Evolutionary conservation across 2,888 invertebrate genomes (phyloP), one percentile per base, ranked within the genome.

Genomic region (Troides aeacus): DNA sequence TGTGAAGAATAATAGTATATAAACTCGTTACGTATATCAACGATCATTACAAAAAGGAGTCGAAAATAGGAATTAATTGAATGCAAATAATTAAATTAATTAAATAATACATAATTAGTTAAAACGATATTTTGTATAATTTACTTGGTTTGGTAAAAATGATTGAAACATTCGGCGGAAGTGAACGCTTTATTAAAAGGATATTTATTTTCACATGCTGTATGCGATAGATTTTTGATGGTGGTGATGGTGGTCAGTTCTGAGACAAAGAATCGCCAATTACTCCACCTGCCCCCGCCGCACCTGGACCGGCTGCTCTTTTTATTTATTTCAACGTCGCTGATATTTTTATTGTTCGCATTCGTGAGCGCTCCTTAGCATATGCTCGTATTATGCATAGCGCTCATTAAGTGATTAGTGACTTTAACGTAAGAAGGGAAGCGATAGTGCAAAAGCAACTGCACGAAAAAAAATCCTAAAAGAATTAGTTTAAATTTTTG

Each of bases 181-280:
- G n/a, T n/a, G 0, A 17, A 50, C 50, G 50, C 15, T 15, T 50
- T 53, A 15, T 53, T 15, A 15, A 53, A 53, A 53, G 5, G 15
- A 17, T 6, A 50, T 50, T 50, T 50, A 2, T 50, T 50, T 18
- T 53, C 4, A 1, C n/a, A n/a, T 53, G 8, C 53, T 18, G n/a
- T 53, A 53, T 53, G 6, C 6, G 2, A n/a, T 80, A 78, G 79
- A 84, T 84, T 86, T 85, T 84, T 79, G 81, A 77, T 80, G 84
- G 79, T 83, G 80, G 81, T 80, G 83, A 78, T 83, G 81, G 81
- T 80, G 83, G 81, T 83, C 82, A 82, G 81, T 76, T 74, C 78
- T 86, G 88, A 91, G 90, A 92, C 92, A 92, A 92, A 92, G 92
- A 90, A 89, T 92, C 86, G 92, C 86, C 91, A 91, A 91, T 92